Evolutionary conservation across 2,797 vertebrate species (phyloP).

Genomic region (Spea hammondii): DNA sequence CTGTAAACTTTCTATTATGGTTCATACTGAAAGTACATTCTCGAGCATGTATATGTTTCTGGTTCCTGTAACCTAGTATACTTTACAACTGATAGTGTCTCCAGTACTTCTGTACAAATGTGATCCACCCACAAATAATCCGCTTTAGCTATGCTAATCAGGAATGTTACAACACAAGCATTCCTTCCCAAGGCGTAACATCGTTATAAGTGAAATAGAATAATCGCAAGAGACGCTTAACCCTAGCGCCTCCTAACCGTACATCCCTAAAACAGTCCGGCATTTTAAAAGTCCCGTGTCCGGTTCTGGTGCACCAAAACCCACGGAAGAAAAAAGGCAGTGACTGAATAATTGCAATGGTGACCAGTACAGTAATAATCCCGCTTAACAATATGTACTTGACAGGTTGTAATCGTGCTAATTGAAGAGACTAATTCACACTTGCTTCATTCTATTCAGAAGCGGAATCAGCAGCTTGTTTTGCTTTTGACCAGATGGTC

Average conservation of each 20-base stretch:
- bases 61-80: no score
- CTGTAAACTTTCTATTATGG: no score
- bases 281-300: neutral
- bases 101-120: no score
- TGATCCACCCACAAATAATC: no score
- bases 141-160: neutral
- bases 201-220: no score
- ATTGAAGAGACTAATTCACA: slow-evolving; percentile 99
- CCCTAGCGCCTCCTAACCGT: neutral
- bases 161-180: neutral
- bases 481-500: slow-evolving; percentile 99
- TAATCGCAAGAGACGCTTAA: neutral
- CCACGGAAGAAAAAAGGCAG: slow-evolving; percentile 74
- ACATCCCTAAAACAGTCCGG: neutral
- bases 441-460: slow-evolving; percentile 81
- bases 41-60: no score
- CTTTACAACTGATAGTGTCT: no score
- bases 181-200: neutral
- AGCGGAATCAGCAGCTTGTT: slow-evolving; percentile 83
- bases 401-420: slow-evolving; percentile 98
- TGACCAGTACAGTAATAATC: slow-evolving; percentile 93
- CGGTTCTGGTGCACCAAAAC: slow-evolving; percentile 70
- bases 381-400: slow-evolving; percentile 85
- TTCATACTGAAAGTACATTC: no score
- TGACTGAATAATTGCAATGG: slow-evolving; percentile 78